These are phyloP conservation scores for Troides oblongomaculatus DNA, from an alignment of 2,888 invertebrate genomes.

Conservation along the genomic window DNA sequence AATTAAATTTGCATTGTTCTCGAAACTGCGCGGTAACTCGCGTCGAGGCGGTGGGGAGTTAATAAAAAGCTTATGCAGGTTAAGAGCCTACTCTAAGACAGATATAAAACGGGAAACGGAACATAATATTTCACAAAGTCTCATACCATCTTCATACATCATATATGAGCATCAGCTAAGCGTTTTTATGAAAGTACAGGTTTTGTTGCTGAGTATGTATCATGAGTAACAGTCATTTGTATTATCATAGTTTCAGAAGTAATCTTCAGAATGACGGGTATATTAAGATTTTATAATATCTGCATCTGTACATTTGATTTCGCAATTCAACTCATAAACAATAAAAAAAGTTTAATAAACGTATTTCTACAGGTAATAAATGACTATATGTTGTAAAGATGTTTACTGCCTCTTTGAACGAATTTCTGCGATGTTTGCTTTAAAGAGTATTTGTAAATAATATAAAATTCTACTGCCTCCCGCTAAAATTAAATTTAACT, in stretches of 20 bases:
- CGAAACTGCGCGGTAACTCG: conserved; percentile 2
- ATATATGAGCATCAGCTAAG: conserved; percentile 22
- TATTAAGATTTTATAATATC: background rate
- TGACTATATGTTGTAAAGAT: background rate
- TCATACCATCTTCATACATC: conserved; percentile 18
- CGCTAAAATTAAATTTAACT: conserved; percentile 7
- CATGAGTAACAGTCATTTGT: background rate
- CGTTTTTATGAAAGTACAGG: conserved; percentile 1
- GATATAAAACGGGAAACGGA: conserved; percentile 24
- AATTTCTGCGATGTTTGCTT: background rate
- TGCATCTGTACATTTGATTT: background rate
- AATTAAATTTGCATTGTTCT: background rate
- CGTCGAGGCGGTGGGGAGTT: conserved; percentile 9
- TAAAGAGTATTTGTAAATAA: background rate
- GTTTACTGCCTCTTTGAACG: background rate
- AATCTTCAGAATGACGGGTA: background rate
- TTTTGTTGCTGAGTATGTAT: background rate
- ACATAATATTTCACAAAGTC: conserved; percentile 20
- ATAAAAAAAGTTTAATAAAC: background rate
- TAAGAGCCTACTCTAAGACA: conserved; percentile 28
- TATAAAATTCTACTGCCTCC: background rate
- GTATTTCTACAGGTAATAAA: background rate
- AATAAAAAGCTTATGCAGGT: conserved; percentile 29
- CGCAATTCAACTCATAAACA: background rate
- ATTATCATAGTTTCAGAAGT: background rate